Base-by-base conservation (phyloP, 2,113 vertebrate species). In the Petroica traversi region DNA sequence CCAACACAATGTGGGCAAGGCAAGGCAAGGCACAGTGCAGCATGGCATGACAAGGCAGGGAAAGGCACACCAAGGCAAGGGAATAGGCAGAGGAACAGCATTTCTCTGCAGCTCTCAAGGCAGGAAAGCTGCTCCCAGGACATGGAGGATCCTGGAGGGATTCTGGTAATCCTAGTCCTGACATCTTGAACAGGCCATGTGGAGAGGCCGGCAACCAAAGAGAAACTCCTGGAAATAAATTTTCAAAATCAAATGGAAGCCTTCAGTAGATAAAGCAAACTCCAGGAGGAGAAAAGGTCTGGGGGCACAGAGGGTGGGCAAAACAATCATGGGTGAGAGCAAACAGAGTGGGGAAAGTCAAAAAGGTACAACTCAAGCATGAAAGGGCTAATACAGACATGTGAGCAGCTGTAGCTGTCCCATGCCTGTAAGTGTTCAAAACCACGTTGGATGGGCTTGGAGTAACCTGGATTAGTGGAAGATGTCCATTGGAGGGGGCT, bases 401-500 rank as follows among this genome's bases (percentile, higher is more conserved):
- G 9, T 5, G 8, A 55, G 16, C 25, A 62, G 34, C 24, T 62
- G 64, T 40, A 45, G 48, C 40, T 63, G 24, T 17, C 17, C 34
- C 0, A 0, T 31, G 20, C 34, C 51, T 36, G 1, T 22, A 66
- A 58, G 12, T n/a, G 51, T 26, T 52, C 23, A 58, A 78, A 45
- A 36, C 15, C 59, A 58, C 12, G 22, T 1, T 66, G 23, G 36
- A 0, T 0, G 23, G 51, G 34, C 14, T 61, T 68, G n/a, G 48
- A 68, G 29, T 29, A 48, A 46, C 14, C 34, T 54, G 20, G 40
- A 54, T 74, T 62, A 82, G 14, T 5, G 9, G 29, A 75, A 46
- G 14, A 46, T 19, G 31, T 61, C 29, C 8, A 25, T 54, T 14
- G n/a, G 24, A 82, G 25, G 20, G 7, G 38, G 15, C 28, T 25